Evolutionary conservation across 2,113 vertebrate species (phyloP).

Genomic region (Trematocara zebra): DNA sequence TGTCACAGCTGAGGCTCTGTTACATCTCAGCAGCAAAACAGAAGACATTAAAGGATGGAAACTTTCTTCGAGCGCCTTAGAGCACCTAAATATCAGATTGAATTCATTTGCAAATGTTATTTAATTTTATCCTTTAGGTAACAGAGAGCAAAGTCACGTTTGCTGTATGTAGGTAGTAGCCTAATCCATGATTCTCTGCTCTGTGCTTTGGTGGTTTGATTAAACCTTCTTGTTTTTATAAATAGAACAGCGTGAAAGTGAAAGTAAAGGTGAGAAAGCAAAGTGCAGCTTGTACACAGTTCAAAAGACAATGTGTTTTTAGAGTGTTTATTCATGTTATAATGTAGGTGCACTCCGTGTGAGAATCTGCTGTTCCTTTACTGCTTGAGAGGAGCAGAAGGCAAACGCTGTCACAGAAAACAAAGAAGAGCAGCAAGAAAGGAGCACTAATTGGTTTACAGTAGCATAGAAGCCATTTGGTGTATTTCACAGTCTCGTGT

Average conservation of each 20-base stretch:
- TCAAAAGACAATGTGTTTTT: neutral
- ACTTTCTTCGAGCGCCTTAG: neutral
- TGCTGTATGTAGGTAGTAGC: rapidly evolving
- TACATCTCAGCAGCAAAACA: neutral
- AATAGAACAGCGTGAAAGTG: neutral
- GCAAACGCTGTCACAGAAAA: neutral
- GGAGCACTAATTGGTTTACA: neutral
- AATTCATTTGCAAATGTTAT: neutral
- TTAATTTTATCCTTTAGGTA: neutral
- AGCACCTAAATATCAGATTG: neutral
- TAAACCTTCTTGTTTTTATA: neutral
- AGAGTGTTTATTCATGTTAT: neutral
- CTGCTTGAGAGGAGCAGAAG: neutral
- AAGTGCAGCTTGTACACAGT: neutral
- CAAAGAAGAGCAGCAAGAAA: neutral
- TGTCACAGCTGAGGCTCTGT: neutral
- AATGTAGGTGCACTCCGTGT: neutral
- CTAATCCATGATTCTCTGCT: neutral
- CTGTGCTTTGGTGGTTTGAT: neutral
- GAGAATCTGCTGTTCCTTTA: neutral
- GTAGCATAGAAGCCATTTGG: neutral
- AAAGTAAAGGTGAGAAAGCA: neutral
- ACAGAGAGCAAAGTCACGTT: neutral
- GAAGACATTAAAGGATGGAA: neutral
- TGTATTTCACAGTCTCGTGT: neutral